A percentile compares a stretch with the other conserved stretches of the same genome.
Conservation (phyloP, 2,797 vertebrate genomes). For the Sylvilagus floridanus region DNA sequence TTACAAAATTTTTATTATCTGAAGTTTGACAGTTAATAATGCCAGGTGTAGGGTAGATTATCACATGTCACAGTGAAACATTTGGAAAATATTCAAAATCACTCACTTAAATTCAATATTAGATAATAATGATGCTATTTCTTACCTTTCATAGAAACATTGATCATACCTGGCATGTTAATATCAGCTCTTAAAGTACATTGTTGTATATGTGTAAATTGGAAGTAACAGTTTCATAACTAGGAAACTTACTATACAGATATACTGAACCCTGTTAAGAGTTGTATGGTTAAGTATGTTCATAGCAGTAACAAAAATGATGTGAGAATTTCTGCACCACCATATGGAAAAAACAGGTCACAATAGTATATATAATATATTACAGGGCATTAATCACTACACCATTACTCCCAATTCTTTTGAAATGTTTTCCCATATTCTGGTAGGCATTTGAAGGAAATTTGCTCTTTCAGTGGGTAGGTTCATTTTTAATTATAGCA, state of each 20-base stretch:
- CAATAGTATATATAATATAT: neutral
- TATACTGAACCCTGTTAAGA: neutral
- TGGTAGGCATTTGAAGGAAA: neutral
- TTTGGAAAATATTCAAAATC: slow-evolving; percentile 32
- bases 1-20: neutral
- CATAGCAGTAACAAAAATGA: neutral
- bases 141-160: neutral
- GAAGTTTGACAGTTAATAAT: neutral
- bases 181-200: neutral
- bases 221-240: neutral
- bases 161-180: neutral
- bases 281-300: neutral
- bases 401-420: slow-evolving; percentile 11
- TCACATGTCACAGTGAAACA: neutral
- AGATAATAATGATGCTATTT: neutral
- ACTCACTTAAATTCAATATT: slow-evolving; percentile 25
- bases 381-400: neutral
- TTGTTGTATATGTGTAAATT: too few relatives aligned
- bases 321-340: neutral
- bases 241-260: neutral
- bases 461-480: neutral
- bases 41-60: neutral
- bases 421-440: slow-evolving; percentile 32
- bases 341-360: neutral
- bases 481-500: slow-evolving; percentile 1